Conservation (phyloP, 2,797 vertebrate genomes). For the Tadarida brasiliensis region DNA sequence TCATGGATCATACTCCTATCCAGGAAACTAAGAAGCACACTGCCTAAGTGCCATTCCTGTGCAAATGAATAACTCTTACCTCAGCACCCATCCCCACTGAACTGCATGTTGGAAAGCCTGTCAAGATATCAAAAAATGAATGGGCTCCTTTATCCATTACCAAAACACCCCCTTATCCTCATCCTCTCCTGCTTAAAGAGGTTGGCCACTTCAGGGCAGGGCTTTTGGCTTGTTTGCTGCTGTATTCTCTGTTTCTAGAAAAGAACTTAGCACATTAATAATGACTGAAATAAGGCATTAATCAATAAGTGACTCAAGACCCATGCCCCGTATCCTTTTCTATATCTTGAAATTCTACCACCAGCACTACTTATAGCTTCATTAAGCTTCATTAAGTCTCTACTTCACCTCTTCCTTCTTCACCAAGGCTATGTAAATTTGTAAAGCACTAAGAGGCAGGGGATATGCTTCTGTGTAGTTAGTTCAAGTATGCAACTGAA, state of each 20-base stretch:
- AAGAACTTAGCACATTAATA: background rate
- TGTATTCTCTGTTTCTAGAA: background rate
- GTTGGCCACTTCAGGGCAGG: background rate
- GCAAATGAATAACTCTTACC: background rate
- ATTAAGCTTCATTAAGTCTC: background rate
- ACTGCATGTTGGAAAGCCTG: background rate
- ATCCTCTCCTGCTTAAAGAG: background rate
- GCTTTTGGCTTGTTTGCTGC: background rate
- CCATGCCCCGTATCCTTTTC: background rate
- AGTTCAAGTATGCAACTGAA: background rate
- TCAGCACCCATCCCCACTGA: background rate
- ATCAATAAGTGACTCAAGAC: background rate
- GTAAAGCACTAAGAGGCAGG: background rate
- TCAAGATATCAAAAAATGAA: background rate
- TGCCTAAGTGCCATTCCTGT: background rate
- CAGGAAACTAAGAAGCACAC: background rate
- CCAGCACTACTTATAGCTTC: background rate
- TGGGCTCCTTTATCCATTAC: background rate
- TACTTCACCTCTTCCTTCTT: background rate
- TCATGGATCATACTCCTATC: background rate
- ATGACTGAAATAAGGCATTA: background rate
- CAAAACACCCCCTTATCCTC: background rate
- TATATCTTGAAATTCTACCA: background rate
- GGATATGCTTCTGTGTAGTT: background rate
- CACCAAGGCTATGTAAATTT: background rate